Evolutionary conservation across 2,797 vertebrate species (phyloP).

Genomic region (Hypotaenidia okinawae): DNA sequence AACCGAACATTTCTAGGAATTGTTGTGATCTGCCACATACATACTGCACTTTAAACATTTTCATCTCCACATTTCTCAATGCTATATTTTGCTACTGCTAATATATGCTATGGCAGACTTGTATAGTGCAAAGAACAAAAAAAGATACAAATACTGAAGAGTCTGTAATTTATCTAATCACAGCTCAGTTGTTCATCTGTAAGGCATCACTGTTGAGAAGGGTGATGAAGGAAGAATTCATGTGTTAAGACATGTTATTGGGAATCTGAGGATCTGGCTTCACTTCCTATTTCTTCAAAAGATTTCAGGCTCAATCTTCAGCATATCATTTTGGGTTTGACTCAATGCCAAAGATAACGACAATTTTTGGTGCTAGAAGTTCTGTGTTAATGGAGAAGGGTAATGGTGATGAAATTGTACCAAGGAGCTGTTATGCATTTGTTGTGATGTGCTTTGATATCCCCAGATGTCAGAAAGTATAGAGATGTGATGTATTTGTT

Average conservation of each 20-base stretch:
- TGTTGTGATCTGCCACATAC: neutral
- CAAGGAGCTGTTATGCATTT: neutral
- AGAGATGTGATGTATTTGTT: neutral
- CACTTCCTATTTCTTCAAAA: conserved; percentile 14
- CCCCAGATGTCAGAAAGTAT: neutral
- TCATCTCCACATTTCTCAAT: neutral
- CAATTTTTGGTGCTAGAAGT: neutral
- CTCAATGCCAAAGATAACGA: neutral
- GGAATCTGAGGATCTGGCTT: conserved; percentile 44
- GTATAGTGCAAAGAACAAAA: neutral
- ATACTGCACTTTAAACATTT: neutral
- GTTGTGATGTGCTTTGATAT: neutral
- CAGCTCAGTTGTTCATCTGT: conserved; percentile 46
- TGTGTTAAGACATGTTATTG: conserved; percentile 15
- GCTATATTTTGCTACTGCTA: conserved; percentile 14
- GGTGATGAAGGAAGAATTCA: conserved; percentile 34
- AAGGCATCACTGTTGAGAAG: conserved; percentile 29
- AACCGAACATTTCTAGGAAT: neutral
- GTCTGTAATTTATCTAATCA: conserved; percentile 36
- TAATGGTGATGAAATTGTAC: neutral
- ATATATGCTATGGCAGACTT: conserved; percentile 15
- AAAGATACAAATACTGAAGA: neutral
- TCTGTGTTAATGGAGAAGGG: neutral
- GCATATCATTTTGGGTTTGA: neutral
- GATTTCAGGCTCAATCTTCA: neutral